phyloP scores from a whole-genome alignment of 1,140 invertebrate species.

The Saccostrea echinata region DNA sequence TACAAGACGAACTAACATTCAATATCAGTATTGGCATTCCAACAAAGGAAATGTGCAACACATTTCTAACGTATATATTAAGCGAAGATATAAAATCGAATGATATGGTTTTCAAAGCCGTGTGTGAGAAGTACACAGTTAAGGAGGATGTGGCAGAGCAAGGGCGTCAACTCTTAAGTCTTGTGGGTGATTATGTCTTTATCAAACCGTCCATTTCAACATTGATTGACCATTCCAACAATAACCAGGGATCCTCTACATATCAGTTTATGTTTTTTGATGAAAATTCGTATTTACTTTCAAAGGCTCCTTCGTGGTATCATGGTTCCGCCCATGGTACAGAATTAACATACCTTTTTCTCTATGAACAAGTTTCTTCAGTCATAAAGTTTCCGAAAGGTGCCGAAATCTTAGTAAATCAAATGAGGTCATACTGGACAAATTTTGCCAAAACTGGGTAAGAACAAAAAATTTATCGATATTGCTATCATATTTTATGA shows the following conservation, averaged over 20 bases:
- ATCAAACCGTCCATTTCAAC: neutral
- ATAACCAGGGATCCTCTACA: neutral
- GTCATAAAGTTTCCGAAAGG: neutral
- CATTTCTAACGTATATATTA: neutral
- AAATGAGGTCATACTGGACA: constrained; percentile 36
- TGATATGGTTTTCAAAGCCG: neutral
- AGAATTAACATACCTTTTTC: constrained; percentile 1
- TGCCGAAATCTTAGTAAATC: neutral
- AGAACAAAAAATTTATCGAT: neutral
- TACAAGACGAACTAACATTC: neutral
- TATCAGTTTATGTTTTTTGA: constrained; percentile 26
- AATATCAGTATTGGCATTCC: neutral
- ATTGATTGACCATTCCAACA: neutral
- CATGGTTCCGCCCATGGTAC: neutral
- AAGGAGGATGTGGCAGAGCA: neutral
- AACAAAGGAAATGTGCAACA: neutral
- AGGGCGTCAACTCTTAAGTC: neutral
- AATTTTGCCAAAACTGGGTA: constrained; percentile 37
- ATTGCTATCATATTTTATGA: too few species aligned
- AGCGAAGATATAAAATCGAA: neutral
- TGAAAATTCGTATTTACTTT: neutral
- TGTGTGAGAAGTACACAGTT: constrained; percentile 1
- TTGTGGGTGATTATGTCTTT: neutral
- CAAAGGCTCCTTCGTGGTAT: neutral
- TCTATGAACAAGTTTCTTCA: neutral